Base-by-base conservation (phyloP, 2,113 vertebrate genomes). In the Pogonocichla stellata region DNA sequence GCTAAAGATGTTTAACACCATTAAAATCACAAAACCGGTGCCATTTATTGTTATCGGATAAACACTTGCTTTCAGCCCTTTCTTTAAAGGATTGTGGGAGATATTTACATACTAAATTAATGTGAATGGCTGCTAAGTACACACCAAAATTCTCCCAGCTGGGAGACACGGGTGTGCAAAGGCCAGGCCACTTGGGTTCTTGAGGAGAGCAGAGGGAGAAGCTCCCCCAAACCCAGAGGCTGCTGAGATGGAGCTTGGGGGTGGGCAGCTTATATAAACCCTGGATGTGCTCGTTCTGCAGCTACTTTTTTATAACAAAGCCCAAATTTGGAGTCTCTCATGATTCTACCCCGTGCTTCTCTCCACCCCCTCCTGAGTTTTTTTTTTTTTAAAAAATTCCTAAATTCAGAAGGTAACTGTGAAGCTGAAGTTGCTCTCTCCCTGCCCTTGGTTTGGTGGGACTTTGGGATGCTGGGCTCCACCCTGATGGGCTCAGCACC, bases 291-390 rank as follows among this genome's bases (percentile, higher is more conserved):
- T 73, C 29, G 0, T 69, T 70, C 64, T 34, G 75, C 54, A 56
- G 89, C 64, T 56, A 36, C 71, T 64, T 48, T 57, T n/a, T 70
- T 64, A 11, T 24, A 67, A 80, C 10, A 12, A 65, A 91, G 60
- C 36, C 60, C 88, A 93, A 88, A 93, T 92, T 94, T 73, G 83
- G 86, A 90, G 66, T 20, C 74, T 80, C 53, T 89, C 19, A 4
- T 47, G 67, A 84, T 84, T 54, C 74, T 34, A 83, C 80, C 81
- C 65, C 19, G n/a, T 78, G 90, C 93, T 87, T 83, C 60, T 62
- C 92, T 84, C 93, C 78, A 36, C 95, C 80, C 73, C 84, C 84
- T 87, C 90, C 24, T 3, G 40, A 57, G 81, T 47, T 87, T 6
- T 72, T 79, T 79, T 84, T 80, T 80, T 29, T 19, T 14, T 15